Evolutionary conservation across 37 sponge, comb jelly and placozoan genomes (phyloP), one percentile per base, ranked within the genome.

Genomic region (Lycopodina hypogea): DNA sequence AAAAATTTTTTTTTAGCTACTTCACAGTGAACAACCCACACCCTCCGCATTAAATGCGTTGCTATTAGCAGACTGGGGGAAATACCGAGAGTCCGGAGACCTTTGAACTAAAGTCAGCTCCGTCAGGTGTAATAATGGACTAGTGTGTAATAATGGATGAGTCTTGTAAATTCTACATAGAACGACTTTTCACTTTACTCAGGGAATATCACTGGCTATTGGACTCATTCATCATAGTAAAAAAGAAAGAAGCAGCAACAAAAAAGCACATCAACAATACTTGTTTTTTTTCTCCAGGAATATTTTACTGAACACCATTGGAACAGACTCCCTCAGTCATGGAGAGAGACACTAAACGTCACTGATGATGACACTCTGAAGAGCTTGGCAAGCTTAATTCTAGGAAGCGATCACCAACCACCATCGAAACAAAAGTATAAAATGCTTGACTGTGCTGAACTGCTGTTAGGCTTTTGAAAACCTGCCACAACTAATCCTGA

Each of bases 271-370:
- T 15, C 36, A 65, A 2, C 6, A 3, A 14, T 18, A 37, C 22
- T n/a, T 21, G 0, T 37, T 35, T 15, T 73, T 9, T 24, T 14
- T 18, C n/a, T 55, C 34, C 84, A 92, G 93, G 89, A 92, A 40
- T 92, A 81, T 72, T 92, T 92, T 61, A 84, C 82, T 37, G 93
- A 92, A 64, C 4, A 48, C 17, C 93, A 92, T 32, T 92, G 93
- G 93, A 57, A 56, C 58, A 88, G 76, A 51, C 60, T 92, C 35
- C 88, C 88, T 35, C 67, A 22, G 1, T 56, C 51, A 0, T 92
- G 93, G 93, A 68, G 71, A 45, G 62, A 69, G 2, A 45, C 68
- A 19, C 77, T 92, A 17, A 33, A 39, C 6, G 53, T 28, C 1
- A 23, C 84, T 15, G 51, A 51, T 33, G 56, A 63, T 0, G 23